Conservation (phyloP, 2,797 vertebrate genomes). For the Phaenicophaeus curvirostris region DNA sequence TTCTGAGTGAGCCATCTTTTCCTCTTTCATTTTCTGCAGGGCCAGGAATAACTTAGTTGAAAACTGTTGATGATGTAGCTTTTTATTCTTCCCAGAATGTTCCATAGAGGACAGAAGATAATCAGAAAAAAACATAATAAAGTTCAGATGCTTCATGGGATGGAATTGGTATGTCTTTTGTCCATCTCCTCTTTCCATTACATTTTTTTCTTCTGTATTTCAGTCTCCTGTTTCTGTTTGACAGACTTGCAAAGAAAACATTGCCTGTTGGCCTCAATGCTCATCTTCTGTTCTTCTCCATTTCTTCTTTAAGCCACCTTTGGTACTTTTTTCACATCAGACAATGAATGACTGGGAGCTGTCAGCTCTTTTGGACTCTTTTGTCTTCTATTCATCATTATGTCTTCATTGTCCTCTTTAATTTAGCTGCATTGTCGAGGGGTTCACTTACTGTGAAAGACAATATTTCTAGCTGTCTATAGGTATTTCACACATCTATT, state of each 20-base stretch:
- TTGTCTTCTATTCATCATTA: constrained; percentile 58
- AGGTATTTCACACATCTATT: neutral
- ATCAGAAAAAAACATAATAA: neutral
- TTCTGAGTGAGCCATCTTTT: neutral
- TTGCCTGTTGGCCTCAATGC: neutral
- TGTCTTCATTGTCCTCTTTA: constrained; percentile 50
- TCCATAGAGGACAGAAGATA: neutral
- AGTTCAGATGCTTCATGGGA: neutral
- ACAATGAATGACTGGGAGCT: constrained; percentile 18
- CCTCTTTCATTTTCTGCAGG: neutral
- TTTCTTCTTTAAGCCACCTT: neutral
- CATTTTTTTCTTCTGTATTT: neutral
- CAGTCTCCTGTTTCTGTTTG: neutral
- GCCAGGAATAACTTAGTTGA: neutral
- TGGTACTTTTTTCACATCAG: neutral
- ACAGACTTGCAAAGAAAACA: neutral
- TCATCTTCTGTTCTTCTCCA: neutral
- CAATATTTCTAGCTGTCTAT: neutral
- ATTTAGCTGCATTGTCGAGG: constrained; percentile 3
- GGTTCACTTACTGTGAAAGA: constrained; percentile 39
- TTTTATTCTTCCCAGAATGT: neutral
- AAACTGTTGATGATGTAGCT: neutral
- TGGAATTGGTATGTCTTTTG: neutral
- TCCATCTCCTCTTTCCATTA: neutral
- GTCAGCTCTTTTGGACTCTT: constrained; percentile 7